Evolutionary conservation across 2,113 vertebrate genomes (phyloP), one percentile per base, ranked within the genome.

Genomic region (Phainopepla nitens): DNA sequence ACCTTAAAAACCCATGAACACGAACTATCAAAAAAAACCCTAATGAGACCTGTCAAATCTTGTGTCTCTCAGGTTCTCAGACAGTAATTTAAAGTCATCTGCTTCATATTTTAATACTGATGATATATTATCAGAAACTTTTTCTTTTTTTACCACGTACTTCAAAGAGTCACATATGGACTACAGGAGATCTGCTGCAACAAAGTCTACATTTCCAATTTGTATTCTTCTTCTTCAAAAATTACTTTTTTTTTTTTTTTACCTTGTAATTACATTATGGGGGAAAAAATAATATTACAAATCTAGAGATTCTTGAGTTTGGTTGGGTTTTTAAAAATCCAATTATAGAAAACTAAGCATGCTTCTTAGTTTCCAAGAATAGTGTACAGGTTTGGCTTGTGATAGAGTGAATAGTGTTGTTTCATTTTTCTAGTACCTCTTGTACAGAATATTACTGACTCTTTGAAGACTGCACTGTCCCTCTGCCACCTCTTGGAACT

Each of bases 1-100:
- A 45, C 7, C 8, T 54, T 84, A 20, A 75, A 57, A 41, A 1
- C 0, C 8, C 11, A 35, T 10, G 4, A 54, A 62, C 7, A 6
- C 0, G 3, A 54, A 21, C 6, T 15, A 45, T 25, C 6, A 23
- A 78, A 71, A 47, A 12, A 4, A 0, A 4, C 3, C 9, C 6
- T 53, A 28, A 33, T 9, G 39, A 20, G 27, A 10, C 6, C 3
- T 39, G 7, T 42, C 20, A 79, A 64, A 58, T 49, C 9, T 75
- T n/a, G 5, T 27, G 4, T 53, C 13, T 57, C 10, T 58, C 13
- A 75, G 27, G 10, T 31, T 80, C 39, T 31, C 23, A 64, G 84
- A 44, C 4, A 57, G n/a, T 42, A 62, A 53, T 36, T n/a, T 35
- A 53, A 69, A 49, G 13, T 16, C 7, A 61, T 12, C 2, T 4